Conservation (phyloP, 2,888 invertebrate species). For the Peribatodes rhomboidaria region DNA sequence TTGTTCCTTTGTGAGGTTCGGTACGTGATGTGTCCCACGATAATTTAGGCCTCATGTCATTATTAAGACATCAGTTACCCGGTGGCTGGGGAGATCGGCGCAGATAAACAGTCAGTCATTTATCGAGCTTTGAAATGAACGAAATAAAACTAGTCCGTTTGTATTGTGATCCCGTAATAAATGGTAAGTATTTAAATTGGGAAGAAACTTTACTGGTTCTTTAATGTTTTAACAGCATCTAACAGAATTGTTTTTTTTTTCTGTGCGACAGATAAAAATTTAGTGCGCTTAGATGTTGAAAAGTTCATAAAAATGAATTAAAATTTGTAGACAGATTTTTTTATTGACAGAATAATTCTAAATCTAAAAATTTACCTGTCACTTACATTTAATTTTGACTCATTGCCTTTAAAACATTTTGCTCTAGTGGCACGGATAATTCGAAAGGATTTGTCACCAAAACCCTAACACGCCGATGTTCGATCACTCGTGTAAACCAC, state of each 20-base stretch:
- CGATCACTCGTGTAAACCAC: constrained; percentile 62
- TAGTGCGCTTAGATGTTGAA: no score
- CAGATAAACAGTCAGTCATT: constrained; percentile 78
- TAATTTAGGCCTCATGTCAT: constrained; percentile 81
- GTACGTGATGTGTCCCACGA: constrained; percentile 79
- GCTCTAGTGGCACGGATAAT: constrained; percentile 3
- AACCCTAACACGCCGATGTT: constrained; percentile 60
- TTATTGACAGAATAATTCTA: not conserved
- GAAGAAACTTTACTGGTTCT: constrained; percentile 23
- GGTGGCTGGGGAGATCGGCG: constrained; percentile 78
- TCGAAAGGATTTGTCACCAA: constrained; percentile 52
- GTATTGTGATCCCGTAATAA: constrained; percentile 52
- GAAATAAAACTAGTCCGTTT: constrained; percentile 53
- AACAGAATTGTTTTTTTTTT: no score
- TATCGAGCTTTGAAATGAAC: constrained; percentile 66
- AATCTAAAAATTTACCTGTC: not conserved
- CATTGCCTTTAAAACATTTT: not conserved
- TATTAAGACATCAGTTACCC: constrained; percentile 86
- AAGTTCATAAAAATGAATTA: no score
- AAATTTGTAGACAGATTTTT: no score
- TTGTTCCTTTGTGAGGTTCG: constrained; percentile 77
- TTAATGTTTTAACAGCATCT: not conserved
- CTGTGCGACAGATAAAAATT: no score
- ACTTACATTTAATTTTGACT: not conserved
- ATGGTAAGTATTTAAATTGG: constrained; percentile 50